Evolutionary conservation across 2,797 vertebrate genomes (phyloP), one percentile per base, ranked within the genome.

Genomic region (Staurois parvus): DNA sequence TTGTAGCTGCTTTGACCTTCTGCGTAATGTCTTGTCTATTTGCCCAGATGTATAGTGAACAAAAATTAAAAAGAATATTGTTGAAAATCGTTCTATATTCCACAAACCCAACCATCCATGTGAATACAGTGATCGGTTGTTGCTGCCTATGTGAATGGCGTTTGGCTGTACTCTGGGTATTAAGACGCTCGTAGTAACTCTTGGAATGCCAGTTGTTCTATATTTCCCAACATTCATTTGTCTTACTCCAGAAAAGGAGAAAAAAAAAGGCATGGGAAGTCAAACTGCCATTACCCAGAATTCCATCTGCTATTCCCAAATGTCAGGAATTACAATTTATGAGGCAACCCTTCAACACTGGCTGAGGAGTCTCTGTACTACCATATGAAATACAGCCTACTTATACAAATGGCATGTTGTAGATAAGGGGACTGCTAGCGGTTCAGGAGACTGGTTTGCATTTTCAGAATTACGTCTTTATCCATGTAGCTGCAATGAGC

Each of bases 271-370:
- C 30, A 45, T 5, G 15, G 64, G 48, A 70, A 79, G 42, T 79
- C 42, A 79, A 67, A 79, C 17, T 79, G 59, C 42, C 76, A 42
- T 37, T 68, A 79, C 59, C 62, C 76, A 79, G n/a, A 79, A 79
- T 79, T n/a, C 8, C 76, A 45, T 30, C 77, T n/a, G 77, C 21
- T 52, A 29, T 28, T 79, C 40, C 30, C 64, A 5, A 52, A 40
- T 45, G 66, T 68, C 64, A 69, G 77, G 28, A 67, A 48, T n/a
- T n/a, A 32, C 26, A 69, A 79, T 79, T 79, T 79, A 79, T 79
- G 64, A 69, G 77, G 40, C 30, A 68, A n/a, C 40, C 66, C 40
- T 79, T 48, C 32, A 69, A 29, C 76, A 52, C 12, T 6, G 66
- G 17, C 29, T 77, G 81, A 70, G 62, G 67, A 45, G 64, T 19